phyloP scores from a whole-genome alignment of 2,797 vertebrate genomes.

The Notoglanidium macrostoma region DNA sequence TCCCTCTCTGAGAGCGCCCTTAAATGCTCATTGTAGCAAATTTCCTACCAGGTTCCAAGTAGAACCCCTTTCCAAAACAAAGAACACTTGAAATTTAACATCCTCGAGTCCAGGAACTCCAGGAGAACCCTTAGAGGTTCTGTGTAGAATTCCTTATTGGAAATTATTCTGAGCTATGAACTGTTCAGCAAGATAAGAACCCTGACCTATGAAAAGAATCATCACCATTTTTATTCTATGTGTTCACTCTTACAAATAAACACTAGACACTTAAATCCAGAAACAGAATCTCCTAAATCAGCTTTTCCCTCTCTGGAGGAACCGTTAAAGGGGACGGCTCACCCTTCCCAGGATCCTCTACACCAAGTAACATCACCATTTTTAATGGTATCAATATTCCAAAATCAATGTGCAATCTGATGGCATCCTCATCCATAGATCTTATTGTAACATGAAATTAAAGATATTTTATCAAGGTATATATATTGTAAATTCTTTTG shows the following conservation, averaged over 20 bases:
- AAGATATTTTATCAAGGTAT: too few species aligned
- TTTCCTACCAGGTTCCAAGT: neutral
- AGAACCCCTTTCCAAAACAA: neutral
- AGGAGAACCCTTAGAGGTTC: neutral
- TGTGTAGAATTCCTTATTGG: neutral
- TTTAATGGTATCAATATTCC: too few species aligned
- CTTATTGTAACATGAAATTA: too few species aligned
- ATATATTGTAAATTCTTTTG: too few species aligned
- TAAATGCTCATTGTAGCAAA: neutral
- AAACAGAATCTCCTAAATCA: neutral
- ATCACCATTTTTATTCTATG: too few species aligned
- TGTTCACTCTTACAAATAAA: neutral
- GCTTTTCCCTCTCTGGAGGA: neutral
- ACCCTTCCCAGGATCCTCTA: too few species aligned
- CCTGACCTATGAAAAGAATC: neutral
- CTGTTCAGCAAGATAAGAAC: neutral
- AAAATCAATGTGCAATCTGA: too few species aligned
- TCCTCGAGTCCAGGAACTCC: neutral
- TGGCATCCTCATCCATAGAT: too few species aligned
- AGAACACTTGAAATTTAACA: neutral
- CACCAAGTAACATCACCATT: too few species aligned
- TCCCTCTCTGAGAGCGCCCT: neutral
- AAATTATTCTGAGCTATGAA: neutral
- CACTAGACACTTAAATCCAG: neutral
- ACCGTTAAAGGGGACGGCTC: neutral